Evolutionary conservation across 2,113 vertebrate genomes (phyloP).

Genomic region (Apteryx mantelli): DNA sequence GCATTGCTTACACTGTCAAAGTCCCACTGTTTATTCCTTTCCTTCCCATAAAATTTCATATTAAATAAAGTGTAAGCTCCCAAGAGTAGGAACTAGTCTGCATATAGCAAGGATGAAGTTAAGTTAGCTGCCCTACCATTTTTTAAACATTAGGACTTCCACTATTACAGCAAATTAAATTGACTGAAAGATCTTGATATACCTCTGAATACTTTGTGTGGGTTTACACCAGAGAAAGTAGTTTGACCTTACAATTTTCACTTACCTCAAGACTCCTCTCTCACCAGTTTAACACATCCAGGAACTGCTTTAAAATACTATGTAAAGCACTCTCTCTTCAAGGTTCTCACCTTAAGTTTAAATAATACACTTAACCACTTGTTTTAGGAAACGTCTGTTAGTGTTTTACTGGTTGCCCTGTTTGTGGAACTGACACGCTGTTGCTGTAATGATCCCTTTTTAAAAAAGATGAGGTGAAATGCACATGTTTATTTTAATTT

Average conservation of each 20-base stretch:
- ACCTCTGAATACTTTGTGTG: not conserved
- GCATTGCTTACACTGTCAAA: not conserved
- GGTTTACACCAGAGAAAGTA: not conserved
- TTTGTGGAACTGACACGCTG: not conserved
- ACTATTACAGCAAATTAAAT: not conserved
- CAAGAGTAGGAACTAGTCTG: not conserved
- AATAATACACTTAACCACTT: not conserved
- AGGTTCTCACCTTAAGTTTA: not conserved
- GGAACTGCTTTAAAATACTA: not conserved
- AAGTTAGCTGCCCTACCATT: not conserved
- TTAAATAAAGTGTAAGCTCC: not conserved
- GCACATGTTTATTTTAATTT: not conserved
- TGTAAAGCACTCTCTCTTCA: not conserved
- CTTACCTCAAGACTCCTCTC: not conserved
- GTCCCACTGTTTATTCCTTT: not conserved
- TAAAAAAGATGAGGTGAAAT: not conserved
- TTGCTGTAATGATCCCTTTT: not conserved
- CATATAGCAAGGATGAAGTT: not conserved
- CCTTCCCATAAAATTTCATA: not conserved
- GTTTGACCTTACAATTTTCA: not conserved
- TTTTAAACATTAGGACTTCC: not conserved
- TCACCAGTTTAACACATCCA: not conserved
- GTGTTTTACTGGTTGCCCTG: not conserved
- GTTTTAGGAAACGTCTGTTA: not conserved
- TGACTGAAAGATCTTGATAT: not conserved